Evolutionary conservation across 2,888 invertebrate genomes (phyloP), one percentile per base, ranked within the genome.

Genomic region (Apotomis turbidana): DNA sequence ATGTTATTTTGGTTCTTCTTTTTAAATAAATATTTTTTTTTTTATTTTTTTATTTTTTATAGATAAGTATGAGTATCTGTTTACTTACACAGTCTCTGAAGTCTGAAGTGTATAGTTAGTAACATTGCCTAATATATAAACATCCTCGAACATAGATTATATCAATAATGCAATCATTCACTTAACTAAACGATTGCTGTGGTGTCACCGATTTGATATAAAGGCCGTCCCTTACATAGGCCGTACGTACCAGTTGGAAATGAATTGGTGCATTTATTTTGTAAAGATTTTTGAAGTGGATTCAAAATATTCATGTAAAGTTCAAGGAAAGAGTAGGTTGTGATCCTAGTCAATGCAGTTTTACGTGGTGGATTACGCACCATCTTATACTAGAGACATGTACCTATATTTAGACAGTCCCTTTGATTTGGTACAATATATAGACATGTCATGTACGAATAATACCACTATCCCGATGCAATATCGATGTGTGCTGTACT

Each of bases 151-250:
- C 49, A 57, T 58, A 63, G 58, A 63, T 62, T 68, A 63, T 68
- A 72, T 72, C 61, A 68, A 68, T 72, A 72, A 63, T 68, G 63
- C 54, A 72, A 72, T 72, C 72, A 68, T 72, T 59, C 72, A 68
- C 62, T 72, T 68, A 44, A 63, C 15, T 44, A 36, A 15, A 61
- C 52, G 62, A 52, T 8, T 61, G 27, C 27, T 2, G 60, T 52
- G 58, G 62, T 63, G 52, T 59, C 63, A 68, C 57, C 54, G 44
- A 49, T 49, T 57, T 10, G 12, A 46, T 4, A 38, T 52, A 59
- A 54, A 51, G 72, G 5, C 15, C 59, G 52, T 63, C 12, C 46
- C 58, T 9, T n/a, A 72, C 72, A 68, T 55, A 5, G n/a, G 15
- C n/a, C 51, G 27, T 27, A 27, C 27, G 27, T 27, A 27, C 27